Conservation (phyloP, 2,113 vertebrate genomes). For the Pelvicachromis taeniatus region DNA sequence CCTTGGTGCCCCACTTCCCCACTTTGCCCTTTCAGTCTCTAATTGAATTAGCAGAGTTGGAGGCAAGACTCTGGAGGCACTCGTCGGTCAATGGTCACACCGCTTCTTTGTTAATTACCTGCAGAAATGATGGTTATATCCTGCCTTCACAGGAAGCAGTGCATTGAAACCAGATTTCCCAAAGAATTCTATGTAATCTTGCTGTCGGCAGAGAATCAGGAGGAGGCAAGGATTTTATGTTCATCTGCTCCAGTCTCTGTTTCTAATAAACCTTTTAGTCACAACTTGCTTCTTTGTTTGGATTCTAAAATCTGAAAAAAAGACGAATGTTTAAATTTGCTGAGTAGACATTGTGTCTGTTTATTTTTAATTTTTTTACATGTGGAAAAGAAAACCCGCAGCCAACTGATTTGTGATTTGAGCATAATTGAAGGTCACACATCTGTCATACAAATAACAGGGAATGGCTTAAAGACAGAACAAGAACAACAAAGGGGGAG, state of each 20-base stretch:
- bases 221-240: constrained; percentile 2
- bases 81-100: constrained; percentile 46
- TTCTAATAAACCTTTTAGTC: background rate
- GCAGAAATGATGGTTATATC: constrained; percentile 79
- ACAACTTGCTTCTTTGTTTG: background rate
- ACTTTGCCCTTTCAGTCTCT: constrained; percentile 18
- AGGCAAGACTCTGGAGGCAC: constrained; percentile 22
- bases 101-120: constrained; percentile 77
- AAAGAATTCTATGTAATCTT: constrained; percentile 29
- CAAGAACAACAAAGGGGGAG: constrained; percentile 23
- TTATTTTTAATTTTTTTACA: background rate
- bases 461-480: constrained; percentile 26
- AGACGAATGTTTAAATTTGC: background rate
- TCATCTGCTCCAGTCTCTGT: background rate
- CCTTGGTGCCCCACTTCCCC: background rate
- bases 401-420: constrained; percentile 3
- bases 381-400: background rate
- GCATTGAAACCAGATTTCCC: constrained; percentile 83
- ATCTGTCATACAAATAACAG: constrained; percentile 55
- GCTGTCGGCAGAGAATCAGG: constrained; percentile 10
- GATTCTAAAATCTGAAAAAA: background rate
- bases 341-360: background rate
- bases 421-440: constrained; percentile 39
- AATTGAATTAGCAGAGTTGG: constrained; percentile 56
- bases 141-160: constrained; percentile 79